phyloP scores from a whole-genome alignment of 2,113 vertebrate species.

The Microcebus ravelobensis region DNA sequence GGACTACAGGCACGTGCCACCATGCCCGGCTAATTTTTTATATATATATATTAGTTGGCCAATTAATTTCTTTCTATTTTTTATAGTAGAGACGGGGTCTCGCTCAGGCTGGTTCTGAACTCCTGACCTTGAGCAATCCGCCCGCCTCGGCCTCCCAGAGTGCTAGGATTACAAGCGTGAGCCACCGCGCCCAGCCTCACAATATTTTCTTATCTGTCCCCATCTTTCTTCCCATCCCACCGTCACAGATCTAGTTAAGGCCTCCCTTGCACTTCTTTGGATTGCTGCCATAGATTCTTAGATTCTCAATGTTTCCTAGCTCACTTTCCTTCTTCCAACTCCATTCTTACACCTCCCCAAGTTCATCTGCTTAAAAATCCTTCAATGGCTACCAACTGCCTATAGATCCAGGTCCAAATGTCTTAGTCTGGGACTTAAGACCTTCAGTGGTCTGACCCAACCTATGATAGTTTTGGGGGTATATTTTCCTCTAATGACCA shows the following conservation, averaged over 20 bases:
- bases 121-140: no score
- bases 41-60: no score
- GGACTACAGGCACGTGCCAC: no score
- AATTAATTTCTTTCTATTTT: no score
- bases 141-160: no score
- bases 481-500: neutral
- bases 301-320: neutral
- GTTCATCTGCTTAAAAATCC: slow-evolving; percentile 14
- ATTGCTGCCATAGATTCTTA: slow-evolving; percentile 17
- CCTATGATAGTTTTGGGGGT: neutral
- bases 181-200: no score
- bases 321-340: slow-evolving; percentile 2
- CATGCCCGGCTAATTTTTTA: no score
- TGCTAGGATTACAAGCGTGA: no score
- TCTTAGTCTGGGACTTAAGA: neutral
- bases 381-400: neutral
- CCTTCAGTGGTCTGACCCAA: neutral
- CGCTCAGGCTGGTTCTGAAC: no score
- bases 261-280: neutral
- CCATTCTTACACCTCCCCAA: neutral
- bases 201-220: neutral
- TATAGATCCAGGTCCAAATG: neutral
- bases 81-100: no score
- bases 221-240: neutral
- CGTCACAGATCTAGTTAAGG: neutral